These are phyloP conservation scores for Anguilla japonica DNA, from an alignment of 2,113 vertebrate genomes.

Conservation along the genomic window DNA sequence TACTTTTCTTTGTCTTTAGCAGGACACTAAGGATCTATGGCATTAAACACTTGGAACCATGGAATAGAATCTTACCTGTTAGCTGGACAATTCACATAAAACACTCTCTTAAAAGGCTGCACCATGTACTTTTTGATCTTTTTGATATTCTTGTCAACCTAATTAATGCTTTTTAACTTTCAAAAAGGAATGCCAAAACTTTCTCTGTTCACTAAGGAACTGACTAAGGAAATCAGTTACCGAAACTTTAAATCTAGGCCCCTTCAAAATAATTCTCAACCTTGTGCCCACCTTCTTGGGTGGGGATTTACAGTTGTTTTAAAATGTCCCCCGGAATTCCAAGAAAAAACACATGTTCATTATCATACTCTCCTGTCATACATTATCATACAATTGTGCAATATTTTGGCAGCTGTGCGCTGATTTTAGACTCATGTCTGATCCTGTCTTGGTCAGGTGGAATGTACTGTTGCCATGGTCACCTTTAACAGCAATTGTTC, in stretches of 20 bases:
- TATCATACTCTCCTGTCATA: background rate
- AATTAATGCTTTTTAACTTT: background rate
- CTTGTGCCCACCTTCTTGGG: background rate
- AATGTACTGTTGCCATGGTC: slow-evolving; percentile 30
- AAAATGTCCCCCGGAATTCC: background rate
- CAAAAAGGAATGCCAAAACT: background rate
- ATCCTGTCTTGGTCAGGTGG: background rate
- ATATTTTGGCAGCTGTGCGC: background rate
- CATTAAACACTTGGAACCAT: background rate
- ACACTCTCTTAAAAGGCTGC: background rate
- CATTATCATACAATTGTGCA: background rate
- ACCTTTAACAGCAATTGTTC: slow-evolving; percentile 21
- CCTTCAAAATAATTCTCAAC: too few species aligned
- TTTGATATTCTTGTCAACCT: background rate
- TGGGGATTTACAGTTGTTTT: background rate
- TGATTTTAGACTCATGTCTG: background rate
- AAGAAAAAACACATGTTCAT: background rate
- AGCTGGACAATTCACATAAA: background rate
- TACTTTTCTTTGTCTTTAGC: too few species aligned
- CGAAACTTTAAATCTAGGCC: too few species aligned
- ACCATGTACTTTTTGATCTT: background rate
- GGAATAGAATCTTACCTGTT: background rate
- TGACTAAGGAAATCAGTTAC: too few species aligned
- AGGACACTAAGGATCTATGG: too few species aligned
- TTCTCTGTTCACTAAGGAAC: background rate